These are phyloP conservation scores for Perizoma affinitatum DNA, from an alignment of 2,888 invertebrate species.

Conservation along the genomic window DNA sequence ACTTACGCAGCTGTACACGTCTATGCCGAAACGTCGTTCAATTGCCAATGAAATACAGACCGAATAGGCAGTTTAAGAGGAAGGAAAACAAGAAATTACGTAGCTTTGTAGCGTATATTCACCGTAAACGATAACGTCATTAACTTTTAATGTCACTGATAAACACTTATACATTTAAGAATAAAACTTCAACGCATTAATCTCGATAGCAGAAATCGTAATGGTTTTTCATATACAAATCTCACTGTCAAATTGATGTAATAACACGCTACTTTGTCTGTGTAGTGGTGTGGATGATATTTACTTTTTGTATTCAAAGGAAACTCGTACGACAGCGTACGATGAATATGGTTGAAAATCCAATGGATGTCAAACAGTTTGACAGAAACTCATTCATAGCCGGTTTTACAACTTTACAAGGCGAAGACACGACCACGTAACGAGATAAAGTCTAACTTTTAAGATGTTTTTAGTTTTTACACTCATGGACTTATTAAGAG, in stretches of 20 bases:
- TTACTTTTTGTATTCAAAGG: conserved; percentile 33
- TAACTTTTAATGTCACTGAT: no score
- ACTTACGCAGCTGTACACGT: conserved; percentile 18
- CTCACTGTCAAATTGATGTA: conserved; percentile 1
- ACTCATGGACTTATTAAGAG: no score
- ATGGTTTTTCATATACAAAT: no score
- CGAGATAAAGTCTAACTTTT: not conserved
- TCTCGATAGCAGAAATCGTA: not conserved
- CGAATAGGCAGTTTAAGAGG: not conserved
- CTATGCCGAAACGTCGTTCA: conserved; percentile 6
- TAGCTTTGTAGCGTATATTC: not conserved
- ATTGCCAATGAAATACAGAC: conserved; percentile 16
- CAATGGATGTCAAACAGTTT: conserved; percentile 16
- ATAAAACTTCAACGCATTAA: not conserved
- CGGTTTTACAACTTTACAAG: conserved; percentile 11
- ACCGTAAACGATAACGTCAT: no score
- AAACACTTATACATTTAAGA: no score
- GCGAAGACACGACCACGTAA: conserved; percentile 16
- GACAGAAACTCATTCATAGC: conserved; percentile 25
- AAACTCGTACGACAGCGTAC: conserved; percentile 3
- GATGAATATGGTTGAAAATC: conserved; percentile 16
- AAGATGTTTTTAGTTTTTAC: no score
- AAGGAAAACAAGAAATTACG: not conserved
- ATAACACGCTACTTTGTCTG: no score
- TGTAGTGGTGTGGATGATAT: conserved; percentile 26